Conservation (phyloP, 2,113 vertebrate species). For the Sterrhoptilus dennistouni region DNA sequence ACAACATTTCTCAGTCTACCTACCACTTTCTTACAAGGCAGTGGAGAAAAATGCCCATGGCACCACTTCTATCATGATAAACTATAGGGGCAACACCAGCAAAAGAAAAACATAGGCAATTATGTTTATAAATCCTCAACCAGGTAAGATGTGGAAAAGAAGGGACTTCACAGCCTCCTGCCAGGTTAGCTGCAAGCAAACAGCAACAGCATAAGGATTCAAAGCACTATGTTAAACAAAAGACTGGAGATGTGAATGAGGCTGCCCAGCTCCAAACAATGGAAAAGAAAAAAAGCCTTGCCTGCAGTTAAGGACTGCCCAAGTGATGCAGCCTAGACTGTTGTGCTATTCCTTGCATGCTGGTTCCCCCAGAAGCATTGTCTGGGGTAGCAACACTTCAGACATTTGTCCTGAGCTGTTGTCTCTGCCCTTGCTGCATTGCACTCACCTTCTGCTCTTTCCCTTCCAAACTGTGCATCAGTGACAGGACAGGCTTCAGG, state of each 20-base stretch:
- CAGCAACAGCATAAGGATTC: not conserved
- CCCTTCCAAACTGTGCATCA: not conserved
- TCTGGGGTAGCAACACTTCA: not conserved
- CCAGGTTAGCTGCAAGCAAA: not conserved
- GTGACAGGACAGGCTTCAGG: not conserved
- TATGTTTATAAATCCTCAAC: not conserved
- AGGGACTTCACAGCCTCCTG: not conserved
- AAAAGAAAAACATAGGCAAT: not conserved
- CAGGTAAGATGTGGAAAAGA: not conserved
- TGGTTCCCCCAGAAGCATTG: rapidly evolving
- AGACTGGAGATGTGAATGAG: not conserved
- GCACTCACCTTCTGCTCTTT: not conserved
- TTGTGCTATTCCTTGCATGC: not conserved
- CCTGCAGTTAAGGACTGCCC: not conserved
- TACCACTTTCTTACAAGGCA: not conserved
- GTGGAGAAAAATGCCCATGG: not conserved
- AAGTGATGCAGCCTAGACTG: not conserved
- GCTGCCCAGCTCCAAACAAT: not conserved
- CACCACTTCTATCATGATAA: not conserved
- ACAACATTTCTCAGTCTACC: not conserved
- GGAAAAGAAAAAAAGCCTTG: not conserved
- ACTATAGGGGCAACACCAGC: not conserved
- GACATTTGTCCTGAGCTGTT: not conserved
- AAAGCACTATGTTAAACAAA: not conserved
- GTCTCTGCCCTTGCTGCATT: not conserved